Base-by-base conservation (phyloP, 2,113 vertebrate species). In the Callopanchax toddi region DNA sequence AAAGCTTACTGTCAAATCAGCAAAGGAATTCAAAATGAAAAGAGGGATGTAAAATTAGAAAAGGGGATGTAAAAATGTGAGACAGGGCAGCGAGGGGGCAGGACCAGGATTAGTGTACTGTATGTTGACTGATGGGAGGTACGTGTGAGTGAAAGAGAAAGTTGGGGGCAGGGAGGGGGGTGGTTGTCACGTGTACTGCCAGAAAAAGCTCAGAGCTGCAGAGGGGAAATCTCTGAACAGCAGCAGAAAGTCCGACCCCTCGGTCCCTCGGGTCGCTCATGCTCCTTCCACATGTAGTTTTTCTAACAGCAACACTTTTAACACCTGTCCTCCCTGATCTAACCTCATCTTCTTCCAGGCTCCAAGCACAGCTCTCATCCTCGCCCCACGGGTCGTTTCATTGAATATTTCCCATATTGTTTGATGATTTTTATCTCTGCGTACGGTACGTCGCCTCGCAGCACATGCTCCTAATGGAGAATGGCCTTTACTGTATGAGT, bases 121-220 rank as follows among this genome's bases (percentile, higher is more conserved):
- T 67, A 58, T 60, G 60, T 42, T 49, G 57, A 70, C 53, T 63
- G 69, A 83, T 55, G 39, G 64, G 71, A 67, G 51, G 74, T 62
- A 52, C 53, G 52, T 74, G 44, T 65, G 72, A 32, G 74, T 44
- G 67, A 48, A 68, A 25, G 63, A 23, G 67, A 40, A 56, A 59
- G 78, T 66, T 58, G 70, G 63, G 51, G 71, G 64, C 42, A 52
- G 55, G 60, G 21, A 64, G 49, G 6, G 70, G 63, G 21, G 40
- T 68, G 32, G 53, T 44, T 39, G 73, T 89, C 89, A 88, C 86
- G 77, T 89, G 87, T 86, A 76, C 55, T 11, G 61, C 78, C 78
- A 79, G 75, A 88, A 88, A 74, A 82, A 86, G 85, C 63, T 63
- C 60, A 61, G 60, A 71, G 67, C 70, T 78, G 67, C 74, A 83